Evolutionary conservation across 2,797 vertebrate genomes (phyloP).

Genomic region (Dendrocincla tyrannina): DNA sequence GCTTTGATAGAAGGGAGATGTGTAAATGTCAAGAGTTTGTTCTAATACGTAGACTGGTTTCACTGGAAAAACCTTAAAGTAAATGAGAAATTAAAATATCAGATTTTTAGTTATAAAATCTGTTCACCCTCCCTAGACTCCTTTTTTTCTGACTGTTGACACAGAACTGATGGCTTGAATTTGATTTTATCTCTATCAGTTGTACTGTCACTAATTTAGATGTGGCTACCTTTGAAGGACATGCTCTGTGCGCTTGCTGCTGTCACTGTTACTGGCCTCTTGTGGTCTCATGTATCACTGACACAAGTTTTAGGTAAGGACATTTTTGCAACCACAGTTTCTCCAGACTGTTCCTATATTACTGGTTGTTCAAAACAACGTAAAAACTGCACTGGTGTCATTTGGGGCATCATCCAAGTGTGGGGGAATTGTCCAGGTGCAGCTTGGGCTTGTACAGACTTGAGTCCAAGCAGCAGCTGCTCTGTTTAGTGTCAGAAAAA

Average conservation of each 20-base stretch:
- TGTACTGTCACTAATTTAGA: background rate
- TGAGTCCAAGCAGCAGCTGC: background rate
- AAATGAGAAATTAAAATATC: background rate
- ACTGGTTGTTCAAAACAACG: background rate
- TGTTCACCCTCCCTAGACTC: background rate
- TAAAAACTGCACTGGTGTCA: background rate
- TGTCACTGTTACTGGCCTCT: background rate
- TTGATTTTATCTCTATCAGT: background rate
- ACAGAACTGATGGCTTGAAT: background rate
- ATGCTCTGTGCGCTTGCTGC: background rate
- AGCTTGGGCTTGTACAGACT: background rate
- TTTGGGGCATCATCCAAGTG: background rate
- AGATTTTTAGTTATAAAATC: background rate
- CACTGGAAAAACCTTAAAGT: background rate
- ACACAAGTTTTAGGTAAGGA: background rate
- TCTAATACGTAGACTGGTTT: background rate
- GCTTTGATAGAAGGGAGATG: background rate
- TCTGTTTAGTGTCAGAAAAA: background rate
- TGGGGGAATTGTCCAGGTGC: background rate
- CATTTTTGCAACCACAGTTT: background rate
- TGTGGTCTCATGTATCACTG: background rate
- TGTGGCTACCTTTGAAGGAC: background rate
- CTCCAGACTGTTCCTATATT: background rate
- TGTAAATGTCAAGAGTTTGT: background rate
- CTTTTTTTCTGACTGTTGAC: background rate